These are phyloP conservation scores for Myiopsitta monachus DNA, from an alignment of 2,113 vertebrate genomes.

Conservation along the genomic window DNA sequence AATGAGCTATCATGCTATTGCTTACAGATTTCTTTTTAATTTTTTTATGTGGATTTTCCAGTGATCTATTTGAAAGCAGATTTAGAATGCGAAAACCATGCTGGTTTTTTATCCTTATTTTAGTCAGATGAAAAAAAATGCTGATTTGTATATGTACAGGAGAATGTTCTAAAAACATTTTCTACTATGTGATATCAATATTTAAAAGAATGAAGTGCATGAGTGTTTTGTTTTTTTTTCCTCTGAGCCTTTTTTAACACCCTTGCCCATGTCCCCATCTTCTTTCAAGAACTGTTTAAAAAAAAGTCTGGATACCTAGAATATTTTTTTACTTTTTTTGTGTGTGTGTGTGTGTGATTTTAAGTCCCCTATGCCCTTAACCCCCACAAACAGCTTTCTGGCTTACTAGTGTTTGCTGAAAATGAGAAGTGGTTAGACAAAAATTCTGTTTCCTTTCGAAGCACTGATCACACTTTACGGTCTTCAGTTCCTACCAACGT, in stretches of 20 bases:
- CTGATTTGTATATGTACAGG: not conserved
- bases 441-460: not conserved
- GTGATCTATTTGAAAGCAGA: not conserved
- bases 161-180: not conserved
- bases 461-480: rapidly evolving
- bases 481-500: not conserved
- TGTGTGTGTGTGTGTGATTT: not conserved
- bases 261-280: not conserved
- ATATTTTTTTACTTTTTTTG: not conserved
- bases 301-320: not conserved
- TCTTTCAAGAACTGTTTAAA: not conserved
- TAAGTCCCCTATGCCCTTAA: not conserved
- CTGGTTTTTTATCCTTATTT: not conserved
- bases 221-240: not conserved
- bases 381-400: not conserved
- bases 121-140: not conserved
- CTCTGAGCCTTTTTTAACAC: not conserved
- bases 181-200: not conserved
- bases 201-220: rapidly evolving
- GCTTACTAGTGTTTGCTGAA: not conserved
- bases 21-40: not conserved
- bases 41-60: not conserved
- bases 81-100: not conserved
- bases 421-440: not conserved
- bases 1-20: not conserved